A percentile compares a stretch with the other conserved stretches of the same genome.
Conservation (phyloP, 1,140 invertebrate species). For the Pollicipes pollicipes region DNA sequence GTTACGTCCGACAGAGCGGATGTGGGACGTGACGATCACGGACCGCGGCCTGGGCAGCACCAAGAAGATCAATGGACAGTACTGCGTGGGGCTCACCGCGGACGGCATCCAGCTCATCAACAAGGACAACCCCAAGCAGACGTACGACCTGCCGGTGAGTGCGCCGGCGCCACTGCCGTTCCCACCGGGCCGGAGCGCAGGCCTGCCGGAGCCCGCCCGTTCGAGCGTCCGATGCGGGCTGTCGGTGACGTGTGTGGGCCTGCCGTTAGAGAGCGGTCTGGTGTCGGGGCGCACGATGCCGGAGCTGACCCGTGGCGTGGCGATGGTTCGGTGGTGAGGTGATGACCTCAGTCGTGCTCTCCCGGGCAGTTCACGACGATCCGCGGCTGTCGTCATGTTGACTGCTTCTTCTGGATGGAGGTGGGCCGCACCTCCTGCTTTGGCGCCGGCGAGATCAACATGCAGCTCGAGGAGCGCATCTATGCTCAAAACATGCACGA, state of each 20-base stretch:
- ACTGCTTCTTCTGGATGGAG: slow-evolving; percentile 83
- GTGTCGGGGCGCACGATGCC: no score
- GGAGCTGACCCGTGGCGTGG: no score
- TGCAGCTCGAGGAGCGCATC: slow-evolving; percentile 70
- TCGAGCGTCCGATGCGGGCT: no score
- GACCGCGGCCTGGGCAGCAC: slow-evolving; percentile 56
- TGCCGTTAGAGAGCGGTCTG: no score
- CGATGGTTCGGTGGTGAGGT: no score
- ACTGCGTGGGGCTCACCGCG: slow-evolving; percentile 69
- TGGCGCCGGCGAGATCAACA: slow-evolving; percentile 78
- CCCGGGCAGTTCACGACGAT: slow-evolving; percentile 34
- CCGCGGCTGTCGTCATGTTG: slow-evolving; percentile 58
- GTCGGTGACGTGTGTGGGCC: no score
- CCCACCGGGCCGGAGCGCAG: no score
- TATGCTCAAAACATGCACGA: slow-evolving; percentile 80
- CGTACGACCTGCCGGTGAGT: slow-evolving; percentile 40
- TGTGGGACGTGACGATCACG: slow-evolving; percentile 77
- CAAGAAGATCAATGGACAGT: slow-evolving; percentile 50
- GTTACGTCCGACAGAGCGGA: slow-evolving; percentile 46
- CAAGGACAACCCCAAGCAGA: slow-evolving; percentile 37
- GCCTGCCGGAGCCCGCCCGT: no score
- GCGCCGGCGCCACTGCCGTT: no score
- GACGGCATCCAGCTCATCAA: slow-evolving; percentile 59
- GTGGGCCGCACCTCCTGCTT: slow-evolving; percentile 65
- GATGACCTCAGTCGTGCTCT: neutral